Percentiles rank a stretch among this genome's conserved stretches.
Conservation (phyloP, 2,888 invertebrate genomes). For the Ptychoptera contaminata region DNA sequence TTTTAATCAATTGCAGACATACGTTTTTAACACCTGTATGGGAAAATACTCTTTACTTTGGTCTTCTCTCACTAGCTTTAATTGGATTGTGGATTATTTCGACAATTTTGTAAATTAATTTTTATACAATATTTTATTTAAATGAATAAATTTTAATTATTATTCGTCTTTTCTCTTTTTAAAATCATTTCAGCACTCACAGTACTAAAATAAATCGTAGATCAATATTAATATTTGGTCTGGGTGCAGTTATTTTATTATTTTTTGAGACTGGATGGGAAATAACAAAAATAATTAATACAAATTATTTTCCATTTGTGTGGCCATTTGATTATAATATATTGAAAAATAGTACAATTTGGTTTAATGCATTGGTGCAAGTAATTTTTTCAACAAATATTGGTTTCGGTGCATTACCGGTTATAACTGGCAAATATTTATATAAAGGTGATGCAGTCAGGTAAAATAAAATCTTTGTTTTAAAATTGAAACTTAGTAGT, state of each 20-base stretch:
- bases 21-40: slow-evolving; percentile 30
- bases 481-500: neutral
- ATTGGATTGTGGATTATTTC: slow-evolving; percentile 28
- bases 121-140: slow-evolving; percentile 1
- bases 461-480: slow-evolving; percentile 2
- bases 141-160: neutral
- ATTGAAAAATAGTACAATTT: slow-evolving; percentile 23
- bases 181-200: slow-evolving; percentile 22
- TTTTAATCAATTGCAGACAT: slow-evolving; percentile 12
- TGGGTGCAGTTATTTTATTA: slow-evolving; percentile 22
- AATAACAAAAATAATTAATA: slow-evolving; percentile 23
- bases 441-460: slow-evolving; percentile 30
- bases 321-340: slow-evolving; percentile 21
- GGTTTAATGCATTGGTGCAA: slow-evolving; percentile 31
- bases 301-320: slow-evolving; percentile 23
- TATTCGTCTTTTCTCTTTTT: slow-evolving; percentile 1
- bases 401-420: slow-evolving; percentile 28
- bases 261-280: slow-evolving; percentile 27
- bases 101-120: slow-evolving; percentile 24
- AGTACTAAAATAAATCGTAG: slow-evolving; percentile 27
- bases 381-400: slow-evolving; percentile 29
- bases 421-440: slow-evolving; percentile 30
- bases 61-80: slow-evolving; percentile 24
- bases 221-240: slow-evolving; percentile 24
- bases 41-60: slow-evolving; percentile 28